Percentiles rank a stretch among this genome's conserved stretches.
Conservation (phyloP, 1,140 invertebrate species). For the Conus betulinus region DNA sequence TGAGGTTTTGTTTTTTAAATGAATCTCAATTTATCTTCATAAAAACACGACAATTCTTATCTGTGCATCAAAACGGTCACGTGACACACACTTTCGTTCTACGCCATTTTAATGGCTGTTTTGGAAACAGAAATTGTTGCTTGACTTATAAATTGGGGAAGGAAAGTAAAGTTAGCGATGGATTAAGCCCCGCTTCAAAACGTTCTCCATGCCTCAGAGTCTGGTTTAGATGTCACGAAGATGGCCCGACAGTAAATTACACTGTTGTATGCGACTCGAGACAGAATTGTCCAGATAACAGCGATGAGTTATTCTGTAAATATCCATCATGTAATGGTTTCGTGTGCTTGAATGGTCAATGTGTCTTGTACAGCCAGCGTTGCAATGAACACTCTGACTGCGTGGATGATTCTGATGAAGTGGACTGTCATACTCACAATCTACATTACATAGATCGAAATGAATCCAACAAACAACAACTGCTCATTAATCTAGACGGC, state of each 20-base stretch:
- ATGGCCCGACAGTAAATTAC: not conserved
- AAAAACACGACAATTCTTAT: not conserved
- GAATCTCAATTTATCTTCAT: not conserved
- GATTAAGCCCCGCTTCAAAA: not conserved
- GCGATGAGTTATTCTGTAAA: slow-evolving; percentile 12
- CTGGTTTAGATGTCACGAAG: not conserved
- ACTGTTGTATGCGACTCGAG: slow-evolving; percentile 22
- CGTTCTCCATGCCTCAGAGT: not conserved
- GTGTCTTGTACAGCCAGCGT: not conserved
- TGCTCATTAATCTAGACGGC: not conserved
- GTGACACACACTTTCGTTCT: not conserved
- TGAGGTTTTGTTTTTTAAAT: not conserved
- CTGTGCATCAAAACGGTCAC: not conserved
- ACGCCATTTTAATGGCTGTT: not conserved
- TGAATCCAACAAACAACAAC: not conserved
- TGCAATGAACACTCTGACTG: slow-evolving; percentile 7
- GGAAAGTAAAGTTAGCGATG: no score
- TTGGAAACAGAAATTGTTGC: not conserved
- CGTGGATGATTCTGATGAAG: slow-evolving; percentile 8
- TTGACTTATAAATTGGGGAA: not conserved
- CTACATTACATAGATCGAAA: not conserved
- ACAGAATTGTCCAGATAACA: not conserved
- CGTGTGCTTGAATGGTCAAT: slow-evolving; percentile 7
- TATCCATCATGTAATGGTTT: not conserved
- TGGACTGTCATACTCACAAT: not conserved